Evolutionary conservation across 1,140 invertebrate species (phyloP), one percentile per base, ranked within the genome.

Genomic region (Uloborus diversus): DNA sequence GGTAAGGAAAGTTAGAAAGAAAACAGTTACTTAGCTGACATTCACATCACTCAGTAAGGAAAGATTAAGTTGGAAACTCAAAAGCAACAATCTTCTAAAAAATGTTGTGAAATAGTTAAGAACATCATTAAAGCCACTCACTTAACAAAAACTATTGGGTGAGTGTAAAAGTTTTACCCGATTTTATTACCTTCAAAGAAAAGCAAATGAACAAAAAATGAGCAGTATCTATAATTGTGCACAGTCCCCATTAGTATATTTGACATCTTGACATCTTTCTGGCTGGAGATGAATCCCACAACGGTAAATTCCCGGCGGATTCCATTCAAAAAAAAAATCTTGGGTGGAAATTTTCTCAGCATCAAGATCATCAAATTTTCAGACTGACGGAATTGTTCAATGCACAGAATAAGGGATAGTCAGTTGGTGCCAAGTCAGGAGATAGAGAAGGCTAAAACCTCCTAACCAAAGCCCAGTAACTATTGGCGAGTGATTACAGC

Each of bases 291-390:
- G n/a, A n/a, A n/a, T n/a, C n/a, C n/a, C n/a, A n/a, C n/a, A n/a
- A n/a, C n/a, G n/a, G n/a, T n/a, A n/a, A n/a, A n/a, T n/a, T n/a
- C n/a, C 13, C 49, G 49, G 49, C 4, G 4, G 20, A n/a, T n/a
- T n/a, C n/a, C 1, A 53, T 14, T 53, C 49, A 53, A 53, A 53
- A 53, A 53, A n/a, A n/a, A n/a, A n/a, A 0, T 53, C 49, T 53
- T 53, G 20, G 49, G 23, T 53, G 4, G 49, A 11, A 51, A 20
- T 53, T 53, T 53, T 53, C 49, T 20, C 49, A 2, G 1, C 49
- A 53, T 53, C 49, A 53, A 53, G 49, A 2, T 53, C 49, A 42
- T 42, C 37, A 53, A 53, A 53, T 53, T 53, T 53, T 53, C 49
- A 20, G 49, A 53, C 49, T 53, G 4, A 53, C 17, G 20, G 49